Base-by-base conservation (phyloP, 2,797 vertebrate species). In the Borostomias antarcticus region DNA sequence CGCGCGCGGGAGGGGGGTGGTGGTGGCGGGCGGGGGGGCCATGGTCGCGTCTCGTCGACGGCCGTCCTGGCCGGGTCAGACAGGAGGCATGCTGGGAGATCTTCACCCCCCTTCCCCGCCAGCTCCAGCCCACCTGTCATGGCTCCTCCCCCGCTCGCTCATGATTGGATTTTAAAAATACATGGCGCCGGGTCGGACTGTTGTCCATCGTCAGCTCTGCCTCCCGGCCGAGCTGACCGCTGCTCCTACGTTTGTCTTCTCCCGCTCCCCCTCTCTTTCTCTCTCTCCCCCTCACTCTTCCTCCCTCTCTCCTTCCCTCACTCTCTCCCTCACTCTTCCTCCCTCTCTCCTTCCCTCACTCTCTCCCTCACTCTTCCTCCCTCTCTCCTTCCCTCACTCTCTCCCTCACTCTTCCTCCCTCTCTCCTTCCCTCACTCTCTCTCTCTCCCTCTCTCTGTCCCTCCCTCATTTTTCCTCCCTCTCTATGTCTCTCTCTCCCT, bases 131-230 rank as follows among this genome's bases (percentile, higher is more conserved):
- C 47, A 75, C 53, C 58, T 17, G 10, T 58, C 80, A 84, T 70
- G 66, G 57, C 63, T 72, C 81, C 82, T 76, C 33, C 2, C 75
- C 32, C 51, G n/a, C n/a, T n/a, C n/a, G n/a, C 64, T 83, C 72
- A 81, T 86, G 84, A 87, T 85, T 83, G 77, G 82, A 84, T 88
- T 84, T 88, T 73, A 85, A 82, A 84, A 88, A 88, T 86, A 88
- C 77, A 88, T 76, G 74, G 58, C 74, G 58, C 5, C 3, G 57
- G 62, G 65, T 21, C 37, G 1, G 30, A 33, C 56, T 77, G 82
- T 59, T 69, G 64, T 70, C 75, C 60, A 70, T 53, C 72, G 69
- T 76, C 67, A 66, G 50, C 64, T 58, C 58, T n/a, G n/a, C n/a
- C n/a, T n/a, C n/a, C n/a, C 68, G 68, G 45, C 56, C 62, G 43